Evolutionary conservation across 2,888 invertebrate genomes (phyloP), one percentile per base, ranked within the genome.

Genomic region (Priocnemis perturbator): DNA sequence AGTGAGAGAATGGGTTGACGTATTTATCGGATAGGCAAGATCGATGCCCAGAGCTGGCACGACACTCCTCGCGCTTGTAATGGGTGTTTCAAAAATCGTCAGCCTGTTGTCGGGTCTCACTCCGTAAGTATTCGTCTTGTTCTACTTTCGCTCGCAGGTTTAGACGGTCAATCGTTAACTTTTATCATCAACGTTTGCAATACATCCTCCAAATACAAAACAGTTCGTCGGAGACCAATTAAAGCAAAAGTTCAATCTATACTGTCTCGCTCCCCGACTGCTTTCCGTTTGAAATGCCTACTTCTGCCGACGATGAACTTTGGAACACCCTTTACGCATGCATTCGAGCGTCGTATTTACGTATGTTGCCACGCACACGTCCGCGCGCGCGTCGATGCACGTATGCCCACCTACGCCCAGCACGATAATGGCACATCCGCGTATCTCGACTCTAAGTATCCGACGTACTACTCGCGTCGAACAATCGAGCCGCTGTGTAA

Each of bases 21-120:
- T 79, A 74, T 79, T 76, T 80, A 80, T 79, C 73, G 80, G 64
- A 80, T 81, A 76, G 82, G 69, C 76, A 73, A 82, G 80, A 84
- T 82, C 80, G 83, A 82, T 83, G 81, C 78, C 63, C 73, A 73
- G 73, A 63, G 17, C 62, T 57, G 69, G 65, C 81, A 73, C 62
- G 77, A 79, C 76, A 73, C 72, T 73, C 70, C 67, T 44, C 48
- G 55, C 50, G 37, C 37, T 37, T 37, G 37, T 37, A 37, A 37
- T 37, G 37, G 37, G 17, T 53, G 56, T 65, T 37, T 65, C n/a
- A 26, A 17, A 30, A 7, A 30, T 37, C 37, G 17, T 23, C 19
- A 15, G 17, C 7, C 7, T n/a, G 57, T 19, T 26, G 1, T 26
- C 45, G 76, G 71, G 68, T 73, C 64, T 68, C 59, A n/a, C n/a